phyloP scores from a whole-genome alignment of 2,113 vertebrate genomes.

The Dendropsophus ebraccatus region DNA sequence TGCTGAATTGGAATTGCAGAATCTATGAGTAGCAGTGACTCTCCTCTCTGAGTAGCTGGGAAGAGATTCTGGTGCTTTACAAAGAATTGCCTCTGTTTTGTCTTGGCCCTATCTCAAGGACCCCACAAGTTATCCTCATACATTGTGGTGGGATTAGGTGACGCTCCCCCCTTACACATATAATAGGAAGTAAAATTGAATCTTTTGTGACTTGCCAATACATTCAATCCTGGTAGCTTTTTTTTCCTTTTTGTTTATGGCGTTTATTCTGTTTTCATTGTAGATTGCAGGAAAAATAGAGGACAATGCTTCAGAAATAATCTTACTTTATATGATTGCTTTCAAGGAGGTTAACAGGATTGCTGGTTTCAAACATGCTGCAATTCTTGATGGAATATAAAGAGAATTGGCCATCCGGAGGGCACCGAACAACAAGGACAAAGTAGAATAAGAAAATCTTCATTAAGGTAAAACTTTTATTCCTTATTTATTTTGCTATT shows the following conservation, averaged over 20 bases:
- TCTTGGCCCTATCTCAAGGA: background rate
- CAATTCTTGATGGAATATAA: conserved; percentile 28
- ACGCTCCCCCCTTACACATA: background rate
- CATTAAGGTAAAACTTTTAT: conserved; percentile 30
- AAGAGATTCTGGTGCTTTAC: background rate
- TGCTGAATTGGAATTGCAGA: background rate
- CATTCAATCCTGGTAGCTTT: background rate
- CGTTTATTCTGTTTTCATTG: background rate
- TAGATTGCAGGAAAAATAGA: background rate
- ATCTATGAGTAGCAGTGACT: background rate
- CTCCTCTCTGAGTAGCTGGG: background rate
- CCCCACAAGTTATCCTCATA: background rate
- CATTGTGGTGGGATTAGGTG: background rate
- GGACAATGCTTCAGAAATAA: conserved; percentile 14
- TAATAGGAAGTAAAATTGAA: background rate
- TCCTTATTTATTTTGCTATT: background rate
- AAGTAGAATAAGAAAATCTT: conserved; percentile 2
- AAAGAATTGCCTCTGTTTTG: background rate
- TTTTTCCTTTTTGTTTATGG: background rate
- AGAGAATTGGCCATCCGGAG: conserved; percentile 8
- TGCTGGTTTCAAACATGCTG: conserved; percentile 27
- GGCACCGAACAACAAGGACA: background rate
- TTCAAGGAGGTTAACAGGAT: conserved; percentile 46
- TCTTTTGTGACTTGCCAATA: background rate
- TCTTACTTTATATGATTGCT: conserved; percentile 40